Percentiles rank a stretch among this genome's conserved stretches.
Conservation (phyloP, 1,140 invertebrate genomes). For the Ips nitidus region DNA sequence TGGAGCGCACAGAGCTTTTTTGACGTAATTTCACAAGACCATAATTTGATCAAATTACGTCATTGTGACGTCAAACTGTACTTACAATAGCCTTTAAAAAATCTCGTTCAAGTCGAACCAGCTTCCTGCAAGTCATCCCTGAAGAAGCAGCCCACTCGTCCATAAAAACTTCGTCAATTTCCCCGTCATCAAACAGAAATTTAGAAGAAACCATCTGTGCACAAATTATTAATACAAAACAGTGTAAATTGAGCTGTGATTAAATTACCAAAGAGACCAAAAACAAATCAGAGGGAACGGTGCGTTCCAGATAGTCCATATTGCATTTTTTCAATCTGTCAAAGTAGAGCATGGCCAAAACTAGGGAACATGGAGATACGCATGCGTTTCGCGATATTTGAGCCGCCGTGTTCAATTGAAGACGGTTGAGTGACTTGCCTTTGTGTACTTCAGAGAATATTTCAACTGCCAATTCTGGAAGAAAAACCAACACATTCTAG, state of each 20-base stretch:
- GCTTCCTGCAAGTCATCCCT: slow-evolving; percentile 68
- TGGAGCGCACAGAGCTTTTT: not conserved
- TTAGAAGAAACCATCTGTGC: slow-evolving; percentile 92
- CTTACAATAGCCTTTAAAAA: slow-evolving; percentile 90
- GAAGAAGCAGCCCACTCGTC: slow-evolving; percentile 85
- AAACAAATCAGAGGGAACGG: slow-evolving; percentile 87
- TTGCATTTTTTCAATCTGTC: slow-evolving; percentile 80
- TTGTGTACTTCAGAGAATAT: slow-evolving; percentile 73
- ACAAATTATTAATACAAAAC: slow-evolving; percentile 4
- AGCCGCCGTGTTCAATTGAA: slow-evolving; percentile 79
- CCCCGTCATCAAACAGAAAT: slow-evolving; percentile 89
- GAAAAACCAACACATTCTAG: not conserved
- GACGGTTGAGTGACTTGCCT: slow-evolving; percentile 71
- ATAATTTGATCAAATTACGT: too few relatives aligned
- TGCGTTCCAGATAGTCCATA: slow-evolving; percentile 76
- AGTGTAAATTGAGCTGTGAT: not conserved
- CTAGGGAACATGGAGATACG: slow-evolving; percentile 81
- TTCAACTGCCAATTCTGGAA: slow-evolving; percentile 78
- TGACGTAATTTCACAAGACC: too few relatives aligned
- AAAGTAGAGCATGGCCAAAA: slow-evolving; percentile 83
- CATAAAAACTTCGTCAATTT: slow-evolving; percentile 85
- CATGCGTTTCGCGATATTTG: slow-evolving; percentile 75
- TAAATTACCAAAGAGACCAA: slow-evolving; percentile 82
- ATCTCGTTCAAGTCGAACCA: slow-evolving; percentile 83
- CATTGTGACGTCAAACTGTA: slow-evolving; percentile 17